Base-by-base conservation (phyloP, 2,797 vertebrate species). In the Urocyon cinereoargenteus region DNA sequence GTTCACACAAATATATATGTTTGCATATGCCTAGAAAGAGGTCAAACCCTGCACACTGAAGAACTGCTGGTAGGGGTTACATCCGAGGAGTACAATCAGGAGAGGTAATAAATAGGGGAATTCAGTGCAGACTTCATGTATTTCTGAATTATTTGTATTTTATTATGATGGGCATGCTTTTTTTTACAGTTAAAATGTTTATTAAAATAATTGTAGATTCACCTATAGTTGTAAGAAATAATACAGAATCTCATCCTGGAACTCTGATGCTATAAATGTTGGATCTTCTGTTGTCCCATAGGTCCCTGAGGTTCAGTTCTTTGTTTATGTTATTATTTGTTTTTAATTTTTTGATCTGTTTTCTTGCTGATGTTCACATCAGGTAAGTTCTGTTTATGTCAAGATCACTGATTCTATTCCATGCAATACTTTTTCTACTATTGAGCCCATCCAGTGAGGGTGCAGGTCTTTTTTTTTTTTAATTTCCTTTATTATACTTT, bases 91-190 rank as follows among this genome's bases (percentile, higher is more conserved):
- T 75, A 26, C 40, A 57, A 49, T 85, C 62, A 64, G 21, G 24
- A 73, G 5, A 24, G 19, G 34, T 45, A 14, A 73, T 26, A 34
- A 82, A 62, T 1, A 72, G 45, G 28, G 34, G 6, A 13, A 85
- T 75, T 73, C 5, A 51, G 26, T 49, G 22, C 28, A 24, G 22
- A n/a, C 26, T 81, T 84, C 62, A 79, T 75, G 2, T 64, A 72
- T 86, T 92, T 91, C 31, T 90, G 31, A 66, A 79, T 89, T 86
- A 62, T 72, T 90, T 96, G 26, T 59, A 40, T 84, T 87, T 77
- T 90, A 88, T 90, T 90, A 81, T 3, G 92, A 1, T 81, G 36
- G 19, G 9, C 31, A 70, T 91, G 8, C 7, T 57, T 87, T 92
- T 95, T 94, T 75, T 79, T 94, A 34, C 26, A 36, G 26, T 59